Conservation (phyloP, 1,140 invertebrate species). For the Atta colombica region DNA sequence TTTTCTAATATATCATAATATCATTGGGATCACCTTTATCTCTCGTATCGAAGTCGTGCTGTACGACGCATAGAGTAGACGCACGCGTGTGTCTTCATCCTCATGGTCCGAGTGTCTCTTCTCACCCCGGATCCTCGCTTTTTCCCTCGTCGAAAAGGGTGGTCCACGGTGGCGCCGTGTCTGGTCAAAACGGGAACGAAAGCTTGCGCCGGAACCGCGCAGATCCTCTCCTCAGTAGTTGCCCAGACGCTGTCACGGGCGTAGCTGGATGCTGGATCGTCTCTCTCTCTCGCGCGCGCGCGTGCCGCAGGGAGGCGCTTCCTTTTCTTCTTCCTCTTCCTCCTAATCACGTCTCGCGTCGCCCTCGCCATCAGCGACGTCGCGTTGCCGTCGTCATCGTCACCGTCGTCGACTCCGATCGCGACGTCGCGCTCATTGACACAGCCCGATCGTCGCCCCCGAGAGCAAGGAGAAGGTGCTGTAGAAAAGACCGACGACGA, state of each 20-base stretch:
- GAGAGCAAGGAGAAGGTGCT: constrained; percentile 65
- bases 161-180: constrained; percentile 62
- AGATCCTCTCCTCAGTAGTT: constrained; percentile 81
- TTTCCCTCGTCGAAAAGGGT: constrained; percentile 57
- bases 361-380: constrained; percentile 21
- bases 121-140: constrained; percentile 4
- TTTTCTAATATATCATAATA: constrained; percentile 45
- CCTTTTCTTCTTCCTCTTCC: constrained; percentile 78
- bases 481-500: constrained; percentile 67
- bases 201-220: constrained; percentile 80
- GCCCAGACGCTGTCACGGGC: constrained; percentile 84
- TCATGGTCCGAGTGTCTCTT: background rate
- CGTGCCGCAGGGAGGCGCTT: constrained; percentile 76
- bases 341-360: constrained; percentile 69
- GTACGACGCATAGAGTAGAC: background rate
- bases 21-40: background rate
- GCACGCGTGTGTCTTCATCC: constrained; percentile 14
- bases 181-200: constrained; percentile 74
- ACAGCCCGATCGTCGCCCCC: constrained; percentile 43
- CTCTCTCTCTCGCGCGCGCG: constrained; percentile 77
- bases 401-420: constrained; percentile 19
- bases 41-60: background rate
- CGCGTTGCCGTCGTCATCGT: constrained; percentile 19
- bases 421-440: constrained; percentile 46
- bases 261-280: constrained; percentile 82